These are phyloP conservation scores for Falco naumanni DNA, from an alignment of 2,797 vertebrate species.

Conservation along the genomic window DNA sequence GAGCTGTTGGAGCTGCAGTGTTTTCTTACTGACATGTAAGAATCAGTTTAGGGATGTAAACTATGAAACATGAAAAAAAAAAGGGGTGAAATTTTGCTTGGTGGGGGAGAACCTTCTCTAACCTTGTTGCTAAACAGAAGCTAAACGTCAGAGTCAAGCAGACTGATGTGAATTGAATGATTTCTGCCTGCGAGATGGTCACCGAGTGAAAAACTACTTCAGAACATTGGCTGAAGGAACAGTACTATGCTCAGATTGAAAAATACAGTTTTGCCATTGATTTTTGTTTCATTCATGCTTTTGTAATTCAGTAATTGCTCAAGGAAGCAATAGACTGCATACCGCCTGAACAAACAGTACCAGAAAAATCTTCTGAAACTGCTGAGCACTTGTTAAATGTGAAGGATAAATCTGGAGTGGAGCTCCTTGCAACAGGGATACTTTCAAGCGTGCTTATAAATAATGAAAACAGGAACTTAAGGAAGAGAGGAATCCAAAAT, in stretches of 20 bases:
- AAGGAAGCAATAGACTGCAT: not conserved
- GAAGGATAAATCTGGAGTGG: not conserved
- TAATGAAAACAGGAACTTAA: not conserved
- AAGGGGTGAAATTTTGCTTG: not conserved
- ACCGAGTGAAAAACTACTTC: not conserved
- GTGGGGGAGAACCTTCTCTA: not conserved
- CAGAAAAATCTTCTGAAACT: not conserved
- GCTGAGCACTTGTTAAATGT: not conserved
- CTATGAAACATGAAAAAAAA: not conserved
- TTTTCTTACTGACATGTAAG: not conserved
- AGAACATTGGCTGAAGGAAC: not conserved
- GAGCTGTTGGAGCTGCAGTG: not conserved
- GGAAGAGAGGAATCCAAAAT: not conserved
- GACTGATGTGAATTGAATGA: not conserved
- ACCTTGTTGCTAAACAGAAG: not conserved
- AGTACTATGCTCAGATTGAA: not conserved
- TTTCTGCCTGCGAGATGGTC: not conserved
- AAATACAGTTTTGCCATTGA: not conserved
- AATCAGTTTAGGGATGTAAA: not conserved
- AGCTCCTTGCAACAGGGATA: not conserved
- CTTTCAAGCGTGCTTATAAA: constrained; percentile 1
- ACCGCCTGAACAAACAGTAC: not conserved
- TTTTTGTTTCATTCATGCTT: constrained; percentile 19
- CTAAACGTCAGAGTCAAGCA: not conserved
- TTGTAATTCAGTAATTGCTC: not conserved